Percentiles rank a stretch among this genome's conserved stretches.
phyloP scores from a whole-genome alignment of 2,797 vertebrate genomes.

The Alectoris magna region DNA sequence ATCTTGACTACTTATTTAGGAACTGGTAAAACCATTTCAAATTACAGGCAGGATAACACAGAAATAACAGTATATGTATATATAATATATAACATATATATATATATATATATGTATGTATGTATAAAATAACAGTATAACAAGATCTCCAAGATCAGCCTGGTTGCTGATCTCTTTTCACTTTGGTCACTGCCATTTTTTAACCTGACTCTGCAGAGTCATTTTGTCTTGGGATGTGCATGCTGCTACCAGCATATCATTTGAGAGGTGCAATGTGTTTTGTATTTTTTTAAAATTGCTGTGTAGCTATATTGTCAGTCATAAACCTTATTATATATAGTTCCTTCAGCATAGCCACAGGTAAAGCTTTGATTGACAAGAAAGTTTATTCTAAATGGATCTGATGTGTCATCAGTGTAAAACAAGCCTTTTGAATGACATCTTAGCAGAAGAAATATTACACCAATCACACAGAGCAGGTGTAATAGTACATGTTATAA shows the following conservation, averaged over 20 bases:
- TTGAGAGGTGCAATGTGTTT: neutral
- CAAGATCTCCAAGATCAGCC: no score
- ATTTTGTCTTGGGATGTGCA: neutral
- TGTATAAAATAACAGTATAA: no score
- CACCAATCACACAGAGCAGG: neutral
- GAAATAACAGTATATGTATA: neutral
- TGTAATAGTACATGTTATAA: conserved; percentile 29
- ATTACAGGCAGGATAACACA: neutral
- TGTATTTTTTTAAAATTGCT: conserved; percentile 1
- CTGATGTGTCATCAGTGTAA: conserved; percentile 25
- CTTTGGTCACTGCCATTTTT: neutral
- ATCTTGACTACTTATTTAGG: neutral
- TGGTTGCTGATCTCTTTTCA: neutral
- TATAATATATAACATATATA: no score
- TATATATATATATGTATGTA: no score
- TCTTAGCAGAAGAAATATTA: conserved; percentile 22
- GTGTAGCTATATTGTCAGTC: conserved; percentile 22
- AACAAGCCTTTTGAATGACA: conserved; percentile 52
- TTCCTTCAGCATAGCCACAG: conserved; percentile 2
- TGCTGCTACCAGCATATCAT: neutral
- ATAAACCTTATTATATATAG: conserved; percentile 2
- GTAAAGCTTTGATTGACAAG: conserved; percentile 63
- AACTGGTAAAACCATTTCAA: neutral
- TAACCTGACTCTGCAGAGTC: neutral
- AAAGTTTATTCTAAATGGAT: conserved; percentile 59